Conservation (phyloP, 2,113 vertebrate genomes). For the Erinaceus europaeus region DNA sequence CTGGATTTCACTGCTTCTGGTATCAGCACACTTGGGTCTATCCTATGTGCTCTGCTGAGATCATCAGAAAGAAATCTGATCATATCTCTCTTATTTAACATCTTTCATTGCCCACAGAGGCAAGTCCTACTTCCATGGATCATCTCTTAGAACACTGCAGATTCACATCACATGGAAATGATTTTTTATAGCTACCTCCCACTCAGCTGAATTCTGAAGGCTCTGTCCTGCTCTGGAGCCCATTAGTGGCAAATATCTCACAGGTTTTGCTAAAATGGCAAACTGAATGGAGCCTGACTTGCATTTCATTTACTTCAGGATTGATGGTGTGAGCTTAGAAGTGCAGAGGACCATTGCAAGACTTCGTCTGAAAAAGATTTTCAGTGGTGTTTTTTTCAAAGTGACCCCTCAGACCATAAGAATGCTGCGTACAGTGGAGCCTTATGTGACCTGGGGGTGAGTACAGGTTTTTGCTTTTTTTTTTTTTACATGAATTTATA, state of each 20-base stretch:
- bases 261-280: background rate
- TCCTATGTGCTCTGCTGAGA: too few species aligned
- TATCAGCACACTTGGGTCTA: background rate
- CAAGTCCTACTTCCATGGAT: background rate
- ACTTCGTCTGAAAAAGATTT: constrained; percentile 89
- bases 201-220: background rate
- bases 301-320: constrained; percentile 76
- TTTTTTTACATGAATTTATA: background rate
- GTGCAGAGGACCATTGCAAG: constrained; percentile 85
- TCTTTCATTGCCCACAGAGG: background rate
- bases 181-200: background rate
- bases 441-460: constrained; percentile 97
- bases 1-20: background rate
- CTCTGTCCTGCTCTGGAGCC: background rate
- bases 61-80: background rate
- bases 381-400: constrained; percentile 90
- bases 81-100: background rate
- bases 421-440: constrained; percentile 89
- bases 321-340: constrained; percentile 87
- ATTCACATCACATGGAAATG: background rate
- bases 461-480: too few species aligned
- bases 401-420: constrained; percentile 83
- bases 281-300: background rate
- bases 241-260: too few species aligned
- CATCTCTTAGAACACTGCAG: background rate